Evolutionary conservation across 1,140 invertebrate genomes (phyloP), one percentile per base, ranked within the genome.

Genomic region (Archivesica marissinica): DNA sequence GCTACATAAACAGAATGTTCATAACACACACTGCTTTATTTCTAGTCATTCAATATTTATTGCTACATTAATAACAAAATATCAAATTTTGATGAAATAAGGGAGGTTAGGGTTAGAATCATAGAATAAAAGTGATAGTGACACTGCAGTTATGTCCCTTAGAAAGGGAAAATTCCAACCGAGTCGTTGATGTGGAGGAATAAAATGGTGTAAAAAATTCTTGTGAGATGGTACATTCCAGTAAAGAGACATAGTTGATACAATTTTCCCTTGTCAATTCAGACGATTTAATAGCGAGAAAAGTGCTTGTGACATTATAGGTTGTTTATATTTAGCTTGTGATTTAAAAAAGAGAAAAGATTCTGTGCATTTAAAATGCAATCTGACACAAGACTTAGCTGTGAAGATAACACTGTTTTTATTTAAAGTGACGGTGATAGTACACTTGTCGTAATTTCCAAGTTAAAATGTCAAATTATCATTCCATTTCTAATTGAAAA

Each of bases 21-120:
- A 54, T 66, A 41, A 38, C 54, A 54, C 44, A 81, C 38, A 86
- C 77, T 76, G 33, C 76, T 66, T 23, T 59, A 52, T 50, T 39
- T 61, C 78, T 86, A 76, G 68, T 80, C 61, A 77, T 47, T 80
- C 50, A 59, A 17, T 39, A 33, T 44, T 47, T 66, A 68, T 85
- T 85, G n/a, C 33, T 85, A 39, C 75, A 77, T 61, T 78, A 59
- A 68, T 33, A 59, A 30, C 30, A 39, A 30, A 44, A 66, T 41
- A 50, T 50, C 25, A 82, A 66, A 70, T 35, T 33, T 77, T 66
- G 15, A 23, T 25, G 17, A 41, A 76, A 52, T 38, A 56, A 56
- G 33, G 28, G 33, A 52, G 33, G 33, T 44, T 39, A 33, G 61
- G 61, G 35, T 17, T 20, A 9, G 9, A 76, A 25, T 76, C 30